Evolutionary conservation across 2,113 vertebrate species (phyloP).

Genomic region (Paradisaea rubra): DNA sequence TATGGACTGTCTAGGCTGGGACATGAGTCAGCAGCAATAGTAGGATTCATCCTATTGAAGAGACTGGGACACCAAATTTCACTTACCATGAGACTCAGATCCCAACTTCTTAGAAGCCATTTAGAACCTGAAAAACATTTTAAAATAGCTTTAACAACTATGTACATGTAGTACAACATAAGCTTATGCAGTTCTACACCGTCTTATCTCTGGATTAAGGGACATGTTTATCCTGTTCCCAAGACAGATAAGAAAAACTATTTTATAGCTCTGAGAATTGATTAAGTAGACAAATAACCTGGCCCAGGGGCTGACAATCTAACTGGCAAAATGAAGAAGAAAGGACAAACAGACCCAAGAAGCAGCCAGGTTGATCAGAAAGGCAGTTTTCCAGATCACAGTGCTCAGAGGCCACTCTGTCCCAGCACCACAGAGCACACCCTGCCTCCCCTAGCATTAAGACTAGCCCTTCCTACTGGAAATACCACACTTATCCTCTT

Average conservation of each 20-base stretch:
- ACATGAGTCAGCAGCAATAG: background rate
- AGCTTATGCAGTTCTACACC: background rate
- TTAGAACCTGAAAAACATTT: conserved; percentile 84
- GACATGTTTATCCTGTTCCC: background rate
- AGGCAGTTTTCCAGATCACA: background rate
- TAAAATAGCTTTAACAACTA: background rate
- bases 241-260: background rate
- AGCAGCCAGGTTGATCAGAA: background rate
- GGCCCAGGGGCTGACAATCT: background rate
- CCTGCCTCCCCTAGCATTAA: background rate
- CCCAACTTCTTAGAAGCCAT: conserved; percentile 96
- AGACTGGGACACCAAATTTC: background rate
- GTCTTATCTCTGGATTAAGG: background rate
- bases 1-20: background rate
- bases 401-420: accelerated
- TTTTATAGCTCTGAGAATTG: background rate
- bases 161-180: background rate
- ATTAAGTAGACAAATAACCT: background rate
- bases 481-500: background rate
- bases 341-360: background rate
- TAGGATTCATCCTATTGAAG: background rate
- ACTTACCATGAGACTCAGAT: conserved; percentile 88
- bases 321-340: background rate
- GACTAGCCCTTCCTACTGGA: background rate
- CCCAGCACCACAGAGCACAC: background rate